Conservation (phyloP, 2,113 vertebrate species). For the Mus spicilegus region DNA sequence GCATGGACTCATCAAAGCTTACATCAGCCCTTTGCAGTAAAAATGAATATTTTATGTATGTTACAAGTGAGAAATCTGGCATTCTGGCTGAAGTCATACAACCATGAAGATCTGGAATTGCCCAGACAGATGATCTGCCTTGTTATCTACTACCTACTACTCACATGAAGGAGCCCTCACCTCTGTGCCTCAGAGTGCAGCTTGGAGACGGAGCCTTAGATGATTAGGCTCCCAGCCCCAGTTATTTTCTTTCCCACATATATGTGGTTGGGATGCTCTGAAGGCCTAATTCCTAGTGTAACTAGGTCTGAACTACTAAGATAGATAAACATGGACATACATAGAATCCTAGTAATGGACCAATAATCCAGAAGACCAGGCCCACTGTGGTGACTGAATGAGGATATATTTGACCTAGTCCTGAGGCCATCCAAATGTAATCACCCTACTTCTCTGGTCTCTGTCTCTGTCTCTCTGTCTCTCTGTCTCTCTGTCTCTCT, state of each 20-base stretch:
- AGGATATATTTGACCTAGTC: not conserved
- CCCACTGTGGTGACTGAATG: not conserved
- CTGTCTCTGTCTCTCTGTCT: no score
- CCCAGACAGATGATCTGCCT: not conserved
- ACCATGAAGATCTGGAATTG: not conserved
- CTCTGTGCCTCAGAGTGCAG: no score
- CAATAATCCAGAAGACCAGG: not conserved
- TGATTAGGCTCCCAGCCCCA: not conserved
- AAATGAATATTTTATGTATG: not conserved
- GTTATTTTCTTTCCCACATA: not conserved
- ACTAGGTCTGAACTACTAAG: not conserved
- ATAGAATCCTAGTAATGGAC: not conserved
- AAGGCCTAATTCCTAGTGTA: not conserved
- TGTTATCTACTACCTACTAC: not conserved
- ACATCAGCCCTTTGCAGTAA: not conserved
- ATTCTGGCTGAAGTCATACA: not conserved
- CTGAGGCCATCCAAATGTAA: not conserved
- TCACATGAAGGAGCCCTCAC: not conserved
- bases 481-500: no score
- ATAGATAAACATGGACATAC: not conserved
- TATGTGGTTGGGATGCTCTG: not conserved
- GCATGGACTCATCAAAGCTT: not conserved
- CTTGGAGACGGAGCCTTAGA: no score
- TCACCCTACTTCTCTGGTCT: no score
- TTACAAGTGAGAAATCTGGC: not conserved